Evolutionary conservation across 2,888 invertebrate species (phyloP), one percentile per base, ranked within the genome.

Genomic region (Cryptocheilus praepositus): DNA sequence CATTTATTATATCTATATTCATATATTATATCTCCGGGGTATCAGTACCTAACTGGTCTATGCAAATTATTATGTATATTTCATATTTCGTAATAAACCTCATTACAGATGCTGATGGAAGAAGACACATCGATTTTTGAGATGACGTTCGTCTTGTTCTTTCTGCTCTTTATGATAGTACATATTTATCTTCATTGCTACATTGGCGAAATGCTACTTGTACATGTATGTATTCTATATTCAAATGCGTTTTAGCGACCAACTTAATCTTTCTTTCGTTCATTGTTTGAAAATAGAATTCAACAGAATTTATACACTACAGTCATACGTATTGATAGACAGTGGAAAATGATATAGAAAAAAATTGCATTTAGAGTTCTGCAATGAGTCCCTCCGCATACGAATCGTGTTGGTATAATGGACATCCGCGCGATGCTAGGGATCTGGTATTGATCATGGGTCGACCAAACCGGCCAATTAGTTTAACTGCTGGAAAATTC

Each of bases 401-500:
- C 52, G 63, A 79, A 2, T 69, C 78, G 5, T 56, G 71, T 0
- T 85, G 85, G 84, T 83, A 76, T 57, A 73, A 78, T 18, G 70
- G 77, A 0, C 8, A 70, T 11, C 53, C 73, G 0, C 11, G 15
- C 8, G 66, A 80, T 15, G 68, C 78, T 0, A 80, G 36, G 57
- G 58, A 63, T 7, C 63, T 84, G 3, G 45, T 82, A 5, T 66
- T 81, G 11, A 64, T 82, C 8, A 71, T 80, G 53, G 7, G 60
- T 8, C 74, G 78, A 58, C 70, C 77, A 0, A 62, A 65, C 16
- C 67, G 60, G 16, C 84, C 84, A 3, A 66, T 84, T 15, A 57
- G 74, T 43, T 64, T 85, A 13, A 82, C 80, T 0, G 85, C 83
- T 3, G 84, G 82, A 11, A 85, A 84, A 75, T 84, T 85, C 58